phyloP scores from a whole-genome alignment of 2,797 vertebrate species.

The Onychomys leucogaster region DNA sequence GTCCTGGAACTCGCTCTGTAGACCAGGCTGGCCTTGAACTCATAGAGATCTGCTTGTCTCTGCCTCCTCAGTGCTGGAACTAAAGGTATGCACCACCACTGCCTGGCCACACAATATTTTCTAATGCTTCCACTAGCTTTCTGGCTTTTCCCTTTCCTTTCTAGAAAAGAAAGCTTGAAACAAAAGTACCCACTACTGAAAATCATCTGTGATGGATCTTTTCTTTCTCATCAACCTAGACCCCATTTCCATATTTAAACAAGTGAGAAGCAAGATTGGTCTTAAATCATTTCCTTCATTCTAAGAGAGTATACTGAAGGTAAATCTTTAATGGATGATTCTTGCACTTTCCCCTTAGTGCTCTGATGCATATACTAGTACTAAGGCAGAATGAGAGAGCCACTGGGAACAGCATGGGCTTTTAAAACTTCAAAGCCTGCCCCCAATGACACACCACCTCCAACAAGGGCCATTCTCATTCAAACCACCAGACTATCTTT shows the following conservation, averaged over 20 bases:
- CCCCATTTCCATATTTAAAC: constrained; percentile 15
- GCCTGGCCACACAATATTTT: not conserved
- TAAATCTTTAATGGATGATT: constrained; percentile 21
- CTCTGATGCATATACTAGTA: not conserved
- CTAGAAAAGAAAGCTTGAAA: not conserved
- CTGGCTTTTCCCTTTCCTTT: constrained; percentile 38
- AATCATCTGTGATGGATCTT: constrained; percentile 24
- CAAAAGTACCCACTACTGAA: constrained; percentile 42
- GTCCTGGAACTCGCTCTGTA: not conserved
- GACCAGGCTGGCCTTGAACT: not conserved
- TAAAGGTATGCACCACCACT: not conserved
- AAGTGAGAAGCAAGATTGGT: constrained; percentile 20
- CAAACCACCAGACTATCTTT: not conserved
- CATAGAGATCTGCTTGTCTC: not conserved
- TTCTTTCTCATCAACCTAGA: not conserved
- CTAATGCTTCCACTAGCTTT: constrained; percentile 15
- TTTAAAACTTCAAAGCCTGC: not conserved
- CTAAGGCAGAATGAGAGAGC: not conserved
- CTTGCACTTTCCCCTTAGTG: not conserved
- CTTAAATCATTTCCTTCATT: constrained; percentile 46
- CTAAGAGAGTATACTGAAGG: not conserved
- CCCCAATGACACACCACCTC: not conserved
- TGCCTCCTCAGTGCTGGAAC: not conserved
- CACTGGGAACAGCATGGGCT: not conserved
- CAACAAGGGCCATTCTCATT: not conserved